Conservation (phyloP, 2,113 vertebrate species). For the Gavia stellata region DNA sequence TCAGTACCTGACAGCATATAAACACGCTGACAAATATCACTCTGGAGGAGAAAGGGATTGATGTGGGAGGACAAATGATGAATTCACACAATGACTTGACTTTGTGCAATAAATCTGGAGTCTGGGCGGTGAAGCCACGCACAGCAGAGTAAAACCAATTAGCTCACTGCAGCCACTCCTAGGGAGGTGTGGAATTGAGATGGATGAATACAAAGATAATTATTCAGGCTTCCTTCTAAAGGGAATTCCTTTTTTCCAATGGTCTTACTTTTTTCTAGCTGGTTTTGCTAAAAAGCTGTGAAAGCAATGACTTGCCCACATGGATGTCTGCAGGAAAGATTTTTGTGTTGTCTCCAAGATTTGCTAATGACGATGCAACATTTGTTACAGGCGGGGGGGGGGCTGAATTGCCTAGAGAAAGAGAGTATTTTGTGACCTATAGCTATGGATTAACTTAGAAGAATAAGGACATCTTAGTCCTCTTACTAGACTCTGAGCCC, state of each 20-base stretch:
- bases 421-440: background rate
- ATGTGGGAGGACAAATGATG: background rate
- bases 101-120: conserved; percentile 20
- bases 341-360: background rate
- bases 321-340: background rate
- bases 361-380: background rate
- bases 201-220: conserved; percentile 23
- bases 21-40: background rate
- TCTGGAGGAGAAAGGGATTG: background rate
- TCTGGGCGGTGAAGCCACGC: background rate
- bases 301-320: background rate
- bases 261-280: background rate
- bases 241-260: background rate
- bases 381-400: background rate
- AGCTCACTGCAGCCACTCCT: conserved; percentile 6
- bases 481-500: background rate
- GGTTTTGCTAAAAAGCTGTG: background rate
- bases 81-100: background rate
- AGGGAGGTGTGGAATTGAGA: conserved; percentile 31
- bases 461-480: background rate
- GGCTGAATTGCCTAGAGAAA: background rate
- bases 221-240: conserved; percentile 17
- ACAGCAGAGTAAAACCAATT: conserved; percentile 31
- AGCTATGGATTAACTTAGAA: background rate
- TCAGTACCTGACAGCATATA: background rate